phyloP scores from a whole-genome alignment of 2,888 invertebrate genomes.

The Metopia argyrocephala region DNA sequence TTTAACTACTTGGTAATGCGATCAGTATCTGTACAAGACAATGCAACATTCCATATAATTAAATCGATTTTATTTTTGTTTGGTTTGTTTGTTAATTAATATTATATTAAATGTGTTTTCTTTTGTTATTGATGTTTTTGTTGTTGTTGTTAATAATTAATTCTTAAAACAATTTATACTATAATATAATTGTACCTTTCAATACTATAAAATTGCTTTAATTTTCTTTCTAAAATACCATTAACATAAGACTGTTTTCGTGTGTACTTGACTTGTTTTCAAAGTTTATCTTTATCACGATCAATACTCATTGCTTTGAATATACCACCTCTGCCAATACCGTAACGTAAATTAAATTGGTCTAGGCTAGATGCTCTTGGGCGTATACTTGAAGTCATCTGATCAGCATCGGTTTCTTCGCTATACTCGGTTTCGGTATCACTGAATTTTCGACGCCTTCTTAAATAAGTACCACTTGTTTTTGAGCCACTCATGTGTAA shows the following conservation, averaged over 20 bases:
- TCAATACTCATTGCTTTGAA: conserved; percentile 79
- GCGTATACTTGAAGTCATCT: conserved; percentile 66
- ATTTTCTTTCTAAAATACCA: conserved; percentile 62
- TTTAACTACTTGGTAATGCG: too few species aligned
- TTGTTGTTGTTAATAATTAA: background rate
- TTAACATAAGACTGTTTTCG: conserved; percentile 58
- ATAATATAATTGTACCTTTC: conserved; percentile 66
- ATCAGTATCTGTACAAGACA: conserved; percentile 3
- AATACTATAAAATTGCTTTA: conserved; percentile 66
- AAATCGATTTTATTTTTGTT: background rate
- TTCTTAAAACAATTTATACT: conserved; percentile 44
- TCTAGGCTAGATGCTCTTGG: conserved; percentile 77
- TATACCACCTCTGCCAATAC: conserved; percentile 72
- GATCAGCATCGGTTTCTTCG: conserved; percentile 72
- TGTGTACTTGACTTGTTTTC: conserved; percentile 69
- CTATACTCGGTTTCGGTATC: conserved; percentile 77
- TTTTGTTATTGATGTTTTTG: conserved; percentile 5
- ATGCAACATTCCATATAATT: conserved; percentile 8
- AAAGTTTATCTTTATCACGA: conserved; percentile 78
- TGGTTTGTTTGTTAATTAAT: conserved; percentile 40
- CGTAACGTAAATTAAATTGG: conserved; percentile 76
- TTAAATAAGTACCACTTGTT: conserved; percentile 70
- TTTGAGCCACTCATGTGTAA: conserved; percentile 68
- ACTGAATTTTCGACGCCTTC: conserved; percentile 75
- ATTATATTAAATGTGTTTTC: conserved; percentile 32